These are phyloP conservation scores for Syrmaticus mikado DNA, from an alignment of 2,113 vertebrate species.

Conservation along the genomic window DNA sequence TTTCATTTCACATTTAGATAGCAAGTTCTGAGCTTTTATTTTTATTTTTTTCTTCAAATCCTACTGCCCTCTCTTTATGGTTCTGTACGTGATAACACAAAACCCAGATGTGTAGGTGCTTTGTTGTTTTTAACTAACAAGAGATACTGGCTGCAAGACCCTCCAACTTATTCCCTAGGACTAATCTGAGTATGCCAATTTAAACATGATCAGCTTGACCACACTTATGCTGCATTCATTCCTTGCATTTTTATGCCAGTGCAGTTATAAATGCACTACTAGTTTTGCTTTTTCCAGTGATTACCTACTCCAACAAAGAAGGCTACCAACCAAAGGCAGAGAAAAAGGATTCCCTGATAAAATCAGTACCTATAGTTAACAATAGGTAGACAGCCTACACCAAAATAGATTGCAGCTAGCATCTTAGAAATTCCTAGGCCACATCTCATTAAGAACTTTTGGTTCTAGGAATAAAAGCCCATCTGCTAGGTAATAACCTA, in stretches of 20 bases:
- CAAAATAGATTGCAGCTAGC: neutral
- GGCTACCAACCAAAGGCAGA: neutral
- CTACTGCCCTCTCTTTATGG: neutral
- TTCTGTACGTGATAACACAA: neutral
- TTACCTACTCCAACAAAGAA: neutral
- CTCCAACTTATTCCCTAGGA: neutral
- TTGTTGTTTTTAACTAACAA: neutral
- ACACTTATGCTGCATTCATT: neutral
- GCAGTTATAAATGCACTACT: neutral
- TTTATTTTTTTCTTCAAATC: neutral
- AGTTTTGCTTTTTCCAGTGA: neutral
- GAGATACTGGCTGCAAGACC: neutral
- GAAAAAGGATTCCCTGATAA: neutral
- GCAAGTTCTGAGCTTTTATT: neutral
- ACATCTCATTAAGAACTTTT: neutral
- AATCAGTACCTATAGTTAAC: neutral
- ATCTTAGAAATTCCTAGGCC: neutral
- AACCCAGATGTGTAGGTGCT: neutral
- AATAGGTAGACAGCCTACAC: neutral
- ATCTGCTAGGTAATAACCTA: conserved; percentile 34
- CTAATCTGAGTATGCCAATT: neutral
- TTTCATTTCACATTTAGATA: neutral
- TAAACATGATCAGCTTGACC: neutral
- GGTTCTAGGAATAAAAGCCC: conserved; percentile 8
- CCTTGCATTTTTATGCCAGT: neutral